Evolutionary conservation across 2,113 vertebrate genomes (phyloP).

Genomic region (Macrotis lagotis): DNA sequence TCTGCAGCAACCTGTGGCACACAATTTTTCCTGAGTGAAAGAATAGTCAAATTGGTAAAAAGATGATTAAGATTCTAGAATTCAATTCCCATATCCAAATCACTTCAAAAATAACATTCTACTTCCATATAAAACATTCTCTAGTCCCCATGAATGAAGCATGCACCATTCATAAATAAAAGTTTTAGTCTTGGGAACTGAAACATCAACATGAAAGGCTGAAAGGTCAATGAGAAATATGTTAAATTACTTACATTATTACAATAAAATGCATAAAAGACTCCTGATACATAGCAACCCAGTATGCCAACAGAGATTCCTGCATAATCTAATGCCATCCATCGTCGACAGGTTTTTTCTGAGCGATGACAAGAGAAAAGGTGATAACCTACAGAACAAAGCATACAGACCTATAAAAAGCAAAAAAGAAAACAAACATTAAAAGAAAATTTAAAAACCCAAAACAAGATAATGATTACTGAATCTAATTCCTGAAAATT

Average conservation of each 20-base stretch:
- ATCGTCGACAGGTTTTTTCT: slow-evolving; percentile 94
- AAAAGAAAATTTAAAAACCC: not conserved
- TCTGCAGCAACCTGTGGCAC: not conserved
- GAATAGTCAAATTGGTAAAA: slow-evolving; percentile 29
- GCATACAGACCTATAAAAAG: slow-evolving; percentile 91
- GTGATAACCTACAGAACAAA: slow-evolving; percentile 95
- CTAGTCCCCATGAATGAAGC: not conserved
- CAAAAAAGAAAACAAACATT: slow-evolving; percentile 13
- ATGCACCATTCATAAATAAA: slow-evolving; percentile 17
- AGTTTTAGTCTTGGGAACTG: not conserved
- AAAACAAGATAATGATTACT: not conserved
- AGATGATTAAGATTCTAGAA: slow-evolving; percentile 14
- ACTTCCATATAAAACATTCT: not conserved
- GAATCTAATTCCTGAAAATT: not conserved
- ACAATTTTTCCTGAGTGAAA: slow-evolving; percentile 17
- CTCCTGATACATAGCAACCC: slow-evolving; percentile 95
- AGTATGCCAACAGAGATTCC: slow-evolving; percentile 95
- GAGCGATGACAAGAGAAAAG: slow-evolving; percentile 97
- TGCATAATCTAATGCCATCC: slow-evolving; percentile 96
- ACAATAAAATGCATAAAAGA: slow-evolving; percentile 98
- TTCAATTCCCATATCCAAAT: slow-evolving; percentile 37
- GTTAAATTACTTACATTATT: slow-evolving; percentile 88
- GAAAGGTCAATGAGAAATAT: not conserved
- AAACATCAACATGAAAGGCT: not conserved
- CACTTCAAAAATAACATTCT: slow-evolving; percentile 26